Base-by-base conservation (phyloP, 2,797 vertebrate genomes). In the Alectoris magna region DNA sequence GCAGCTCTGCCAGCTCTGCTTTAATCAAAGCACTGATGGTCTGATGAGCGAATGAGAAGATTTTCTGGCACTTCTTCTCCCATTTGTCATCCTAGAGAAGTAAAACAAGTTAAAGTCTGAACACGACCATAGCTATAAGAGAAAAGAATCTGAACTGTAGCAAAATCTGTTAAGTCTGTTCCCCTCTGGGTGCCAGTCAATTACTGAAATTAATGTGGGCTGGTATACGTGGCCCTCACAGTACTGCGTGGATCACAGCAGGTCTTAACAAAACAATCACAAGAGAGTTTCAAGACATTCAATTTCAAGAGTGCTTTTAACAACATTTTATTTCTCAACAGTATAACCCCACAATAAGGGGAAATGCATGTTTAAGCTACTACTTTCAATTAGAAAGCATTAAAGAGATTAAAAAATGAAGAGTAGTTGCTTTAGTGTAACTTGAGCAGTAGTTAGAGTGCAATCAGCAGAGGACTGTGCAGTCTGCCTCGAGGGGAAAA, bases 41-140 rank as follows among this genome's bases (percentile, higher is more conserved):
- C 98, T 99, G 99, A 96, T 99, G 99, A 83, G 99, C 99, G 75
- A 99, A 99, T 0, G 99, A 99, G 91, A 99, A 99, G 92, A 99
- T 99, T 98, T 99, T 99, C 98, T 99, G 99, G 96, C 99, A 99
- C 92, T 99, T 99, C 97, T 99, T 99, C 91, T 99, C 99, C 99
- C 99, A 99, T 94, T 99, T 99, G 97, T 99, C 99, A 94, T 99
- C 99, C 99, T 99, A 89, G 53, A 64, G 67, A 69, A 74, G 67
- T 31, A 68, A 79, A 92, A 69, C 13, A 77, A 90, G 39, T 41
- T 34, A 67, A 81, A 79, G 12, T 10, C 67, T 84, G 56, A 78
- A 93, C 17, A 72, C 60, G n/a, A 60, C 14, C 24, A 56, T 0
- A 43, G 19, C 19, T 71, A 31, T 7, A 73, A 77, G 44, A 62